phyloP scores from a whole-genome alignment of 2,797 vertebrate genomes.

The Phoebastria nigripes region DNA sequence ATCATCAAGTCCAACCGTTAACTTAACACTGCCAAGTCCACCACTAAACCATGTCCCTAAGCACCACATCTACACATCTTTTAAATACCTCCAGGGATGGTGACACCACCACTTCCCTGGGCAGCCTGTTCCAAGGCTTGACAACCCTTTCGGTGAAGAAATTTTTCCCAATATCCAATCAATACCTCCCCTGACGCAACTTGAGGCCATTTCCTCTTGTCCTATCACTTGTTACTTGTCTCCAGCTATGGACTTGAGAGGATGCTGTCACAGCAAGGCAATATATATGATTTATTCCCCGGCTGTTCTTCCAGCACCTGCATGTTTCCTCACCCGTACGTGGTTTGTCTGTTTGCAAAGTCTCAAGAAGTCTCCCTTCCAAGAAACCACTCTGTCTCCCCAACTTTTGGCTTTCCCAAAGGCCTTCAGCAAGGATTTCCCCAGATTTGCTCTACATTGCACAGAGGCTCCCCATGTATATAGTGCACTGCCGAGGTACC shows the following conservation, averaged over 20 bases:
- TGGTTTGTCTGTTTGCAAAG: not conserved
- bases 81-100: not conserved
- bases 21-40: not conserved
- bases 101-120: not conserved
- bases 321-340: fast-evolving
- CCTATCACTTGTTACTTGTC: not conserved
- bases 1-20: not conserved
- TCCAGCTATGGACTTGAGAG: not conserved
- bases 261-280: not conserved
- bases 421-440: not conserved
- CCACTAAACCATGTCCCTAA: not conserved
- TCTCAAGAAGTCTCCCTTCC: not conserved
- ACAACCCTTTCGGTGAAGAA: not conserved
- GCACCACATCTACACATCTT: not conserved
- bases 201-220: not conserved
- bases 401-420: not conserved
- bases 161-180: not conserved
- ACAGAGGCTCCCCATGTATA: fast-evolving
- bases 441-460: not conserved
- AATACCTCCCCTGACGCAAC: not conserved
- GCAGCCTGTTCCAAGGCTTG: not conserved
- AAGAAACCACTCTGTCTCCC: not conserved
- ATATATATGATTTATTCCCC: not conserved
- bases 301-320: not conserved
- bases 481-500: not conserved